A percentile compares a stretch with the other conserved stretches of the same genome.
Conservation (phyloP, 2,797 vertebrate genomes). For the Sebastes umbrosus region DNA sequence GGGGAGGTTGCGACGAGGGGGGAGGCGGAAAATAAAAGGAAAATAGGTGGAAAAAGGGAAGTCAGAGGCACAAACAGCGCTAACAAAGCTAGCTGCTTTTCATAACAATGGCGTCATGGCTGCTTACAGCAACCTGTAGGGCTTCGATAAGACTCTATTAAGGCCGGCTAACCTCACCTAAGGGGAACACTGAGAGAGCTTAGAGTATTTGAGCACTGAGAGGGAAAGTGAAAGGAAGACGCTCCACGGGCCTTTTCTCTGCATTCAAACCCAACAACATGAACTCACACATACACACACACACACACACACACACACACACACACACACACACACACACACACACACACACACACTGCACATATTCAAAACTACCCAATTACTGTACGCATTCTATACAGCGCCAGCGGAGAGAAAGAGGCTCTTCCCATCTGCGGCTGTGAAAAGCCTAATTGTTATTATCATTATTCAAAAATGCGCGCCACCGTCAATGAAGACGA, state of each 20-base stretch:
- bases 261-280: slow-evolving; percentile 70
- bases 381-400: slow-evolving; percentile 82
- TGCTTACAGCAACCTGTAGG: slow-evolving; percentile 87
- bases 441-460: slow-evolving; percentile 85
- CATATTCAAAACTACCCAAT: slow-evolving; percentile 82
- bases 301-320: slow-evolving; percentile 8
- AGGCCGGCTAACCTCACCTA: slow-evolving; percentile 80
- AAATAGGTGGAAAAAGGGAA: slow-evolving; percentile 71
- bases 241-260: slow-evolving; percentile 62
- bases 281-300: slow-evolving; percentile 10
- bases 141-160: slow-evolving; percentile 84
- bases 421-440: slow-evolving; percentile 61
- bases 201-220: slow-evolving; percentile 58
- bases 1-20: slow-evolving; percentile 60
- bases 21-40: slow-evolving; percentile 67
- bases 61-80: slow-evolving; percentile 75
- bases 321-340: background rate
- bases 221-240: slow-evolving; percentile 48
- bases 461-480: slow-evolving; percentile 84
- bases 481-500: slow-evolving; percentile 83
- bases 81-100: slow-evolving; percentile 84
- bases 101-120: slow-evolving; percentile 84
- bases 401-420: slow-evolving; percentile 69
- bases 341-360: slow-evolving; percentile 39
- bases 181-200: slow-evolving; percentile 69